Conservation (phyloP, 2,113 vertebrate species). For the Phycodurus eques region DNA sequence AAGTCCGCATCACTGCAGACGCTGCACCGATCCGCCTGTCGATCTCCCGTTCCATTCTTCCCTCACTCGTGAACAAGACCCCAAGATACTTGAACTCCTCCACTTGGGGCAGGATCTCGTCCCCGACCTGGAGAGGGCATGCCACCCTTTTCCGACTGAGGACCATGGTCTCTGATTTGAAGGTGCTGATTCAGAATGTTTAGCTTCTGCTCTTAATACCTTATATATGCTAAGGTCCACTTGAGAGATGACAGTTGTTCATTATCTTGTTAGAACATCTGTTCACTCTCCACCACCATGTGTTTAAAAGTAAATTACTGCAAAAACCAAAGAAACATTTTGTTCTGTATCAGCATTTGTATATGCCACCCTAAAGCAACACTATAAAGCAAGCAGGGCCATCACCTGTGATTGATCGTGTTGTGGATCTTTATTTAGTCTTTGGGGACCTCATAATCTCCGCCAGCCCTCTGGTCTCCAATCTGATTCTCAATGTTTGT, state of each 20-base stretch:
- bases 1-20: no score
- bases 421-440: constrained; percentile 51
- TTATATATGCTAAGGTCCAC: neutral
- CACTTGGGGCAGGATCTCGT: no score
- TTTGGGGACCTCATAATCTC: constrained; percentile 12
- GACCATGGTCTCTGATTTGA: no score
- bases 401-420: constrained; percentile 50
- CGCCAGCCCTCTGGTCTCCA: constrained; percentile 28
- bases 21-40: no score
- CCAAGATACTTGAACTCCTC: no score
- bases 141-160: no score
- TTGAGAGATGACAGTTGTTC: neutral
- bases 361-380: neutral
- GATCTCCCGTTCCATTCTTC: no score
- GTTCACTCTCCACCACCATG: neutral
- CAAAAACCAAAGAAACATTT: neutral
- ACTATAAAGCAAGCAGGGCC: constrained; percentile 19
- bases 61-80: no score
- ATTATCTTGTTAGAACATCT: neutral
- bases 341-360: neutral
- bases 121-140: no score
- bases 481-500: constrained; percentile 58
- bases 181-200: neutral
- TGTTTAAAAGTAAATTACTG: neutral
- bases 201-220: neutral